Evolutionary conservation across 2,797 vertebrate genomes (phyloP).

Genomic region (Buphagus erythrorhynchus): DNA sequence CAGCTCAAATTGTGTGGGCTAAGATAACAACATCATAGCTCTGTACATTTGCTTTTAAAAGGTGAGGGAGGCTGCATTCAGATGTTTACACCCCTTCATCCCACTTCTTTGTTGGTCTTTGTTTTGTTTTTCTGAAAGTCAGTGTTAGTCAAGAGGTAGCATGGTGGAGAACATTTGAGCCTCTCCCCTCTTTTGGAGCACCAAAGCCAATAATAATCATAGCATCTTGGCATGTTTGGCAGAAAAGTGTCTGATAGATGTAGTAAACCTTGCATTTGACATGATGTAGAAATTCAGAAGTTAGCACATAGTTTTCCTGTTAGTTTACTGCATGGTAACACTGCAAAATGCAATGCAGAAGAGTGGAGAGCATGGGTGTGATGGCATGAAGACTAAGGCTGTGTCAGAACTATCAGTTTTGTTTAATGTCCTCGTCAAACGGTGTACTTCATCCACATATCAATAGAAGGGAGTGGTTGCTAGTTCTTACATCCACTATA

Average conservation of each 20-base stretch:
- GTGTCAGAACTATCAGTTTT: not conserved
- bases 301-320: not conserved
- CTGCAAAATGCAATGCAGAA: not conserved
- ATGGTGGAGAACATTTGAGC: not conserved
- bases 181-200: not conserved
- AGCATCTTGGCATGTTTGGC: not conserved
- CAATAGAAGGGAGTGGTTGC: not conserved
- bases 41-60: conserved; percentile 27
- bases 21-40: not conserved
- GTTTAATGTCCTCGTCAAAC: not conserved
- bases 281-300: not conserved
- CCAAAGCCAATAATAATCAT: not conserved
- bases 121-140: not conserved
- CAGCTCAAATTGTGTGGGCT: conserved; percentile 2
- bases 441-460: not conserved
- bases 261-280: not conserved
- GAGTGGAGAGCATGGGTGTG: not conserved
- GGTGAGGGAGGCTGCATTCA: conserved; percentile 17
- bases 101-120: not conserved
- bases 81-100: conserved; percentile 17
- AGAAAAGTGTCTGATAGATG: not conserved
- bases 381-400: not conserved
- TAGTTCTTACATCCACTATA: not conserved
- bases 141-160: not conserved
- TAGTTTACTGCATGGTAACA: not conserved